Evolutionary conservation across 37 sponge, comb jelly and placozoan species (phyloP), one percentile per base, ranked within the genome.

Genomic region (Eunapius fragilis): DNA sequence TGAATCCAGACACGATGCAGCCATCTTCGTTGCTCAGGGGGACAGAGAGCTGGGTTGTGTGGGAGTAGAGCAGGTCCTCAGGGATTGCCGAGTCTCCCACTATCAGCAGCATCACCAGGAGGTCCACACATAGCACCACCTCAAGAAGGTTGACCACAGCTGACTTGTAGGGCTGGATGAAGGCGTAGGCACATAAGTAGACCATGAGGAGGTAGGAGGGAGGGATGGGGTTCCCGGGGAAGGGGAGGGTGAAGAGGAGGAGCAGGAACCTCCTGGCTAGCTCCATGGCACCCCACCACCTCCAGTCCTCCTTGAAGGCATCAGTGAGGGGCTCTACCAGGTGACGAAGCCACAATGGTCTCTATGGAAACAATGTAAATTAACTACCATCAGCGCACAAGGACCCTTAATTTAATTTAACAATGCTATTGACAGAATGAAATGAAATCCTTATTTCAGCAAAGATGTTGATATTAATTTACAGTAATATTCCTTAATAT

Each of bases 201-300:
- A 35, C 33, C 25, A 19, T 72, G 37, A 28, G 25, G 31, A 73
- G 36, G 28, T 86, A n/a, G 25, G 35, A 33, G n/a, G 31, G 22
- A 77, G 84, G 45, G 10, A 88, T 80, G 14, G 32, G 38, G 22
- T 85, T 82, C 28, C 84, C 34, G 28, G 89, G 89, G 58, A 88
- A 88, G 23, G 82, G 84, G 49, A 83, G 45, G 22, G 77, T 49
- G 35, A 88, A 38, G 32, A 76, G 48, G 30, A 88, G 22, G 23
- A 88, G 28, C n/a, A 76, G 26, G n/a, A 83, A 36, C 76, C 84
- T 75, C 68, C 84, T 68, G 17, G 33, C 25, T 28, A 83, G 77
- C 34, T 88, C 89, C 36, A 88, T 74, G 23, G 49, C 27, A n/a
- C 68, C 26, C 89, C 89, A 88, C 89, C 89, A 88, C 32, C 74